A percentile compares a stretch with the other conserved stretches of the same genome.
Evolutionary conservation across 2,113 vertebrate species (phyloP).

Genomic region (Peucedramus taeniatus): DNA sequence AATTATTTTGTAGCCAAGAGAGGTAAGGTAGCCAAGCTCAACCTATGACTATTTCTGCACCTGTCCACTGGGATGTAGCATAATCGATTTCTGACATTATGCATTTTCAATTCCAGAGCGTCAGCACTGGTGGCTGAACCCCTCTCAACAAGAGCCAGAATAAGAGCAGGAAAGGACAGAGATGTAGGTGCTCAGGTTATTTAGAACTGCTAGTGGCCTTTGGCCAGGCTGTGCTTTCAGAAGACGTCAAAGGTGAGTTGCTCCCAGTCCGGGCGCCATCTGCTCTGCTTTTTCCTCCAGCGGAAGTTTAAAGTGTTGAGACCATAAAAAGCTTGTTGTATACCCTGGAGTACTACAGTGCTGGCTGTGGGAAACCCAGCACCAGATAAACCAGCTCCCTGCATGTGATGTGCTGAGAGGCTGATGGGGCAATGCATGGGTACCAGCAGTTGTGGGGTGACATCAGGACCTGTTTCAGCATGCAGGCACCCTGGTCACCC

Average conservation of each 20-base stretch:
- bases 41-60: background rate
- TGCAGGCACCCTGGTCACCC: background rate
- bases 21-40: background rate
- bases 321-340: background rate
- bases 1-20: background rate
- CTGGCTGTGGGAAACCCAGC: background rate
- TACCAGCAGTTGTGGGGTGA: background rate
- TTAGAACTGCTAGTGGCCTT: background rate
- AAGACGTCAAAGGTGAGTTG: background rate
- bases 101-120: background rate
- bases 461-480: background rate
- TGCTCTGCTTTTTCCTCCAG: background rate
- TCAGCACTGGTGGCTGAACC: background rate
- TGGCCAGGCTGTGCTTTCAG: background rate
- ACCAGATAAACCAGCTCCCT: background rate
- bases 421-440: background rate
- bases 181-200: background rate
- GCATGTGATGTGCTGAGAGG: background rate
- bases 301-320: background rate
- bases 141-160: background rate
- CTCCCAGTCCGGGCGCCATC: background rate
- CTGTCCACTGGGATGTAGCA: background rate
- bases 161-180: background rate
- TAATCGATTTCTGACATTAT: fast-evolving
- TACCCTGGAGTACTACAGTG: background rate